Conservation (phyloP, 2,888 invertebrate species). For the Pyralis farinalis region DNA sequence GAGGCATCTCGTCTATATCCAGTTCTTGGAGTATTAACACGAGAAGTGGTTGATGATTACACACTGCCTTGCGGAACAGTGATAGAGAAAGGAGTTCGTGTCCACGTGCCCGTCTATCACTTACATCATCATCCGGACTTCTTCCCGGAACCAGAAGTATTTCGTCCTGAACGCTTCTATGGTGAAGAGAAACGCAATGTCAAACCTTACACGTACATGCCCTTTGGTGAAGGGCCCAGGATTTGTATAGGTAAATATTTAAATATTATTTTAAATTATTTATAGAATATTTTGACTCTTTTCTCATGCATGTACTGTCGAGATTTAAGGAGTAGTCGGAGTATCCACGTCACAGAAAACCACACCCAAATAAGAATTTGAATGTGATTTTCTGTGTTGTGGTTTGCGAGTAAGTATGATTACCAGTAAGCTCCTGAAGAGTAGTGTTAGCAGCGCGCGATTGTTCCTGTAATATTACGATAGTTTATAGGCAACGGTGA, state of each 20-base stretch:
- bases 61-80: slow-evolving; percentile 38
- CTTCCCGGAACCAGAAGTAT: slow-evolving; percentile 42
- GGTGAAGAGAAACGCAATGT: slow-evolving; percentile 31
- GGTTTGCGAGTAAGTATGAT: too few species aligned
- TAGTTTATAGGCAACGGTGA: too few species aligned
- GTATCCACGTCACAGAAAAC: too few species aligned
- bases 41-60: slow-evolving; percentile 42
- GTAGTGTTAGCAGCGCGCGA: too few species aligned
- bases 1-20: slow-evolving; percentile 33
- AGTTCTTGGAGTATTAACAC: slow-evolving; percentile 24
- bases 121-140: slow-evolving; percentile 38
- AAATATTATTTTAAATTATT: too few species aligned
- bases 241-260: slow-evolving; percentile 45
- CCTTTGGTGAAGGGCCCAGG: slow-evolving; percentile 50
- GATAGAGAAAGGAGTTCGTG: slow-evolving; percentile 35
- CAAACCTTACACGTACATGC: slow-evolving; percentile 38
- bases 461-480: too few species aligned
- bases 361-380: too few species aligned
- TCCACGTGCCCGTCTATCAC: slow-evolving; percentile 44
- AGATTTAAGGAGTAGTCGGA: too few species aligned
- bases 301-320: too few species aligned
- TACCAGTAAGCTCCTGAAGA: too few species aligned
- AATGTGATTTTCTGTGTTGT: too few species aligned
- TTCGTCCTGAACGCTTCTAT: slow-evolving; percentile 42
- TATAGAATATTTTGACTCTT: too few species aligned